Conservation (phyloP, 2,113 vertebrate species). For the Hippocampus abdominalis region DNA sequence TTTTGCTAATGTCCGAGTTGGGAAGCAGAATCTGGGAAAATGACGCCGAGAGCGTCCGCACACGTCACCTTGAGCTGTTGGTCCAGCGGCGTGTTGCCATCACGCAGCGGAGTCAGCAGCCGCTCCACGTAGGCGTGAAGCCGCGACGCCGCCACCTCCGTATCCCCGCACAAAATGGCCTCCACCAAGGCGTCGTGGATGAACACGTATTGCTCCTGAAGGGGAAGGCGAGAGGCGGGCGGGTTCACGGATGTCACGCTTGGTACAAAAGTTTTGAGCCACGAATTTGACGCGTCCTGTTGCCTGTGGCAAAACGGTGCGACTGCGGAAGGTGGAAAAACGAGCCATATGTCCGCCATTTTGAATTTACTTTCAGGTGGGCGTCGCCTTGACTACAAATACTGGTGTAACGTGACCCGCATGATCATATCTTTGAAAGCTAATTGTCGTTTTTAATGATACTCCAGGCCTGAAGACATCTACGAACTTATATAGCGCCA, state of each 20-base stretch:
- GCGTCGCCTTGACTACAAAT: too few relatives aligned
- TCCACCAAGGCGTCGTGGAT: constrained; percentile 91
- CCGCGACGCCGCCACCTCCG: constrained; percentile 79
- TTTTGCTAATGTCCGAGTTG: background rate
- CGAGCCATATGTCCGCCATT: background rate
- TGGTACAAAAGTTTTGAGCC: background rate
- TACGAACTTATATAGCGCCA: too few relatives aligned
- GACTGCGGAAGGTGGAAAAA: background rate
- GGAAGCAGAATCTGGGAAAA: background rate
- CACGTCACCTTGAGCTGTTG: constrained; percentile 88
- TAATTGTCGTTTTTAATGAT: too few relatives aligned
- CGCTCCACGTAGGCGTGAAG: constrained; percentile 87
- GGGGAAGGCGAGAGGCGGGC: background rate
- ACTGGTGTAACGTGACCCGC: too few relatives aligned
- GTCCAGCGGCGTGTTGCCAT: constrained; percentile 83
- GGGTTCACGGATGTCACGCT: background rate
- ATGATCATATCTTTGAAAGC: too few relatives aligned
- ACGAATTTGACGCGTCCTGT: background rate
- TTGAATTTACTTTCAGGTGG: too few relatives aligned
- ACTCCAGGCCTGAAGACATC: too few relatives aligned
- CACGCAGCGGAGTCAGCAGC: constrained; percentile 82
- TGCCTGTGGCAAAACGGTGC: background rate
- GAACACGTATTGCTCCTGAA: constrained; percentile 92
- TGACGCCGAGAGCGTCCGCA: background rate
- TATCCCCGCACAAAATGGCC: constrained; percentile 85